Percentiles rank a stretch among this genome's conserved stretches.
phyloP scores from a whole-genome alignment of 2,888 invertebrate genomes.

The Clepsis dumicolana region DNA sequence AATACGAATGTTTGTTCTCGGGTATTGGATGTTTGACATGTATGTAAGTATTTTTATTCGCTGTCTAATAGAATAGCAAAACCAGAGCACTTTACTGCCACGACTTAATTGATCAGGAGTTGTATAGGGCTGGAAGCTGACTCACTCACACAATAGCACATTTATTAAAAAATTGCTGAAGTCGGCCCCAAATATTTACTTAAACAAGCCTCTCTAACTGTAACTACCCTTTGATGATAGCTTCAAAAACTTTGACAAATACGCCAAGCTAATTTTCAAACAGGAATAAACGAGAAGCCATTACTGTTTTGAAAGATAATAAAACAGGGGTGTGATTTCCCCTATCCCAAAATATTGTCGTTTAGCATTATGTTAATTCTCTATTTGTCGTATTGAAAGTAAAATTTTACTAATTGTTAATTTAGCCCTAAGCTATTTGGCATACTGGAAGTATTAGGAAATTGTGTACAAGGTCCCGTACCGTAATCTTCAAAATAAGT shows the following conservation, averaged over 20 bases:
- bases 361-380: slow-evolving; percentile 52
- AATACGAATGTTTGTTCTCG: no score
- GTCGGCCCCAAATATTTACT: not conserved
- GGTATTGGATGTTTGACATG: no score
- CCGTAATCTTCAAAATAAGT: not conserved
- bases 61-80: no score
- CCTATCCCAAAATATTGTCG: slow-evolving; percentile 51
- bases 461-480: slow-evolving; percentile 12
- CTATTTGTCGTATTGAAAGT: slow-evolving; percentile 49
- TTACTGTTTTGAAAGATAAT: slow-evolving; percentile 46
- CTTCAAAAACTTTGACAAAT: slow-evolving; percentile 24
- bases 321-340: slow-evolving; percentile 47
- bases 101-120: no score
- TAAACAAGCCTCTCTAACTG: not conserved
- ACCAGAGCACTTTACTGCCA: no score
- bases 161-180: not conserved
- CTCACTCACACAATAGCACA: no score
- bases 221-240: not conserved
- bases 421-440: slow-evolving; percentile 52
- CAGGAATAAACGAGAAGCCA: slow-evolving; percentile 38
- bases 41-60: no score
- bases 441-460: slow-evolving; percentile 39
- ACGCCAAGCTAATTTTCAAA: slow-evolving; percentile 25
- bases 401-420: slow-evolving; percentile 60
- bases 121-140: no score